Evolutionary conservation across 2,797 vertebrate species (phyloP), one percentile per base, ranked within the genome.

Genomic region (Onychomys leucogaster): DNA sequence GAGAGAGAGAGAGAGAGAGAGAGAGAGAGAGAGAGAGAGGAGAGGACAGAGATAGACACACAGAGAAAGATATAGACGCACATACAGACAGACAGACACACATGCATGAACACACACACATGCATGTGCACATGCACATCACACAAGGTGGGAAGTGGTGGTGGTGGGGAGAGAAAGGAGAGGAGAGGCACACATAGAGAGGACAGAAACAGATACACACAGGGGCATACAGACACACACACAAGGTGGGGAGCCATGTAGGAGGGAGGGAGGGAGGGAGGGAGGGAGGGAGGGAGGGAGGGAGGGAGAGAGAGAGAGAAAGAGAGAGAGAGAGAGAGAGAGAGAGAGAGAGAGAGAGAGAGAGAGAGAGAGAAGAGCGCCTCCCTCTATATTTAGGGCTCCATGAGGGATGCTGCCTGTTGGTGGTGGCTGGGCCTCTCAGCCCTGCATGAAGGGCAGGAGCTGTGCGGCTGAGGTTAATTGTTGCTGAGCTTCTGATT

Each of bases 401-500:
- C 9, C 7, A 32, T 21, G 23, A 46, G 23, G 3, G 8, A 25
- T 49, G 25, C 27, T 57, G 32, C 21, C 78, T 61, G 17, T 71
- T 61, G 41, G 23, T 37, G 25, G 23, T 59, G 25, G 43, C 27
- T 2, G 7, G 9, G 65, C 23, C 21, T 87, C 52, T 25, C 0
- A 0, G 34, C 6, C 32, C 61, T 92, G 90, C 37, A 52, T 75
- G 37, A 88, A 76, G 63, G 32, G 25, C 81, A 80, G 25, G 46
- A 76, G 25, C 43, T 89, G 3, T 83, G 92, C 37, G 91, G 92
- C 75, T 94, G 55, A 91, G 59, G 69, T 76, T 95, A 91, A 94
- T 97, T 91, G 49, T 92, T 93, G 43, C 67, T 6, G 8, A 87
- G 82, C 76, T 89, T 96, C 55, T 8, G 7, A 71, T 92, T 95